phyloP scores from a whole-genome alignment of 2,797 vertebrate genomes.

The Xiphorhynchus erythropygius region DNA sequence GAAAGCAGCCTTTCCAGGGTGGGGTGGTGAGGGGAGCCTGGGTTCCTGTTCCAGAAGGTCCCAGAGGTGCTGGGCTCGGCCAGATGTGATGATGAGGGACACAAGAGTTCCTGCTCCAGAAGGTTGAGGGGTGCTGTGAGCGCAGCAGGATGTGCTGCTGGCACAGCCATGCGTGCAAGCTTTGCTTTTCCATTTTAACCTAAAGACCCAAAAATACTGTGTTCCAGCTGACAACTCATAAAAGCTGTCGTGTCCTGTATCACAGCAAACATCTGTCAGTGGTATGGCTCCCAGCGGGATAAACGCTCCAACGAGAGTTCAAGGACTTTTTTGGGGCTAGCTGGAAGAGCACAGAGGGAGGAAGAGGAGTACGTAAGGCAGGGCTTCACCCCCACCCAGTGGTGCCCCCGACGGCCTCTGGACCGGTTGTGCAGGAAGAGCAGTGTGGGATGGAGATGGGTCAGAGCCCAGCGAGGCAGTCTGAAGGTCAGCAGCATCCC shows the following conservation, averaged over 20 bases:
- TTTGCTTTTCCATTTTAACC: constrained; percentile 39
- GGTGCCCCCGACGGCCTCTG: not conserved
- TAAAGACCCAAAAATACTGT: constrained; percentile 42
- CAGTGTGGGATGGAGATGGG: not conserved
- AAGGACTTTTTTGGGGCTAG: not conserved
- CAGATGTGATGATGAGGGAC: not conserved
- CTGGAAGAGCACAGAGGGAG: not conserved
- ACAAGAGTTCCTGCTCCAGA: not conserved
- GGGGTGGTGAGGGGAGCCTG: not conserved
- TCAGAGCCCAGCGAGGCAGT: not conserved
- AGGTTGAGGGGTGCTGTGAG: not conserved
- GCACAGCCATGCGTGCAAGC: not conserved
- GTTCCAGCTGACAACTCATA: constrained; percentile 59
- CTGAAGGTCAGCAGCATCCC: not conserved
- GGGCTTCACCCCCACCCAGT: not conserved
- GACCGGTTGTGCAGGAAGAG: not conserved
- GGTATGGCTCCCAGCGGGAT: constrained; percentile 6
- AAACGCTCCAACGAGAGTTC: not conserved
- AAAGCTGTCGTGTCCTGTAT: constrained; percentile 58
- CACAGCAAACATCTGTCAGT: constrained; percentile 61
- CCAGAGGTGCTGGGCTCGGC: not conserved
- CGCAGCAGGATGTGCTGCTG: not conserved
- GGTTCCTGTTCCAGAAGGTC: not conserved
- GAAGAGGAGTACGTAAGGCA: not conserved
- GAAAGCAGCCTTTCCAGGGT: rapidly evolving